These are phyloP conservation scores for Poecilia latipinna DNA, from an alignment of 2,113 vertebrate species.

Conservation along the genomic window DNA sequence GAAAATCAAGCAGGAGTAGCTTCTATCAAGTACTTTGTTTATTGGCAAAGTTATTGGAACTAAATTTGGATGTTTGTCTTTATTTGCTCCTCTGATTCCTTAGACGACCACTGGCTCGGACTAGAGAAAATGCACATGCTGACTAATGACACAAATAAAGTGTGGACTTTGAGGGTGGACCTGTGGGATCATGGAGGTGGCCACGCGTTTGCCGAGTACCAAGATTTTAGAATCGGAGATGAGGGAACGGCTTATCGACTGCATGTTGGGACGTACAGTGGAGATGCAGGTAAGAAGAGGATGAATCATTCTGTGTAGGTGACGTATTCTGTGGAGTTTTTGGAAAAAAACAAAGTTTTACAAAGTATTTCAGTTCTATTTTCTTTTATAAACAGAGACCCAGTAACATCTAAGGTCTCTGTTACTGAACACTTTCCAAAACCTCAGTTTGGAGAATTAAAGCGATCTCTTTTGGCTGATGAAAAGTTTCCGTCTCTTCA, in stretches of 20 bases:
- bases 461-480: too few species aligned
- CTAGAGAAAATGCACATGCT: slow-evolving; percentile 60
- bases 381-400: too few species aligned
- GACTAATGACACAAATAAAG: slow-evolving; percentile 37
- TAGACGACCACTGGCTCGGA: slow-evolving; percentile 78
- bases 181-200: slow-evolving; percentile 70
- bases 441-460: too few species aligned
- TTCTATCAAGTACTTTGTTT: background rate
- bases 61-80: background rate
- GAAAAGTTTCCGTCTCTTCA: background rate
- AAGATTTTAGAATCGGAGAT: slow-evolving; percentile 60
- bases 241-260: slow-evolving; percentile 57
- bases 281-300: slow-evolving; percentile 67
- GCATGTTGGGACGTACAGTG: slow-evolving; percentile 58
- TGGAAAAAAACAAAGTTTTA: too few species aligned
- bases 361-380: too few species aligned
- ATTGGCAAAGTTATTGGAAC: background rate
- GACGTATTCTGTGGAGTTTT: too few species aligned
- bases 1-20: too few species aligned
- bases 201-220: slow-evolving; percentile 62
- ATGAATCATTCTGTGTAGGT: too few species aligned
- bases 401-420: too few species aligned
- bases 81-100: background rate
- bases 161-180: slow-evolving; percentile 65
- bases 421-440: too few species aligned